Evolutionary conservation across 2,888 invertebrate species (phyloP), one percentile per base, ranked within the genome.

Genomic region (Drosophila prolongata): DNA sequence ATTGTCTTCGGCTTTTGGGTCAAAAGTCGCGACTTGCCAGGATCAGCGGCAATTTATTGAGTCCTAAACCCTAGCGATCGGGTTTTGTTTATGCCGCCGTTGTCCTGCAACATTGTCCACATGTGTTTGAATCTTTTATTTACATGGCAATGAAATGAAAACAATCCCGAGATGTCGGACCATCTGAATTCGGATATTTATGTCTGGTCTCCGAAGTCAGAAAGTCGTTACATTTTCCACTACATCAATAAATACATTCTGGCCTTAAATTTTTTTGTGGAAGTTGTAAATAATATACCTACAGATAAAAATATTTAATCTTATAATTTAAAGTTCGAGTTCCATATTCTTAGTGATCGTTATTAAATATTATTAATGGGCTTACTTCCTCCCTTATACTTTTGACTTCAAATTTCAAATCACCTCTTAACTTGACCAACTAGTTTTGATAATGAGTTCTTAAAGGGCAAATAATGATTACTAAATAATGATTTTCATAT

Each of bases 1-100:
- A 55, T 49, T 56, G 70, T 67, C 71, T 67, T 77, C 78, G 81
- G 81, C 70, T 67, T 76, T 70, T 78, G 75, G 79, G 73, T 74
- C 71, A 60, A 58, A 49, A 73, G 84, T 75, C 86, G 80, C 86
- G 79, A 76, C 85, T 59, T 56, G 42, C 35, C 55, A 70, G 80
- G 68, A 79, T 76, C 58, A 62, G 60, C 42, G 49, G 66, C 55
- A 55, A 70, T 71, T 65, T 56, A 57, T 73, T 56, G 52, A 64
- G 55, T 47, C 40, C 24, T 44, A 40, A 50, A 46, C 27, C 34
- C 19, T 30, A 6, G 43, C 9, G 27, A 42, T 16, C 56, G 47
- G 35, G 43, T 62, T 71, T 72, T 83, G 83, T 86, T 82, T 83
- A 80, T 75, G 83, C 69, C 71, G 62, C 54, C 78, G 55, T 56